Base-by-base conservation (phyloP, 2,888 invertebrate species). In the Marasmarcha lunaedactyla region DNA sequence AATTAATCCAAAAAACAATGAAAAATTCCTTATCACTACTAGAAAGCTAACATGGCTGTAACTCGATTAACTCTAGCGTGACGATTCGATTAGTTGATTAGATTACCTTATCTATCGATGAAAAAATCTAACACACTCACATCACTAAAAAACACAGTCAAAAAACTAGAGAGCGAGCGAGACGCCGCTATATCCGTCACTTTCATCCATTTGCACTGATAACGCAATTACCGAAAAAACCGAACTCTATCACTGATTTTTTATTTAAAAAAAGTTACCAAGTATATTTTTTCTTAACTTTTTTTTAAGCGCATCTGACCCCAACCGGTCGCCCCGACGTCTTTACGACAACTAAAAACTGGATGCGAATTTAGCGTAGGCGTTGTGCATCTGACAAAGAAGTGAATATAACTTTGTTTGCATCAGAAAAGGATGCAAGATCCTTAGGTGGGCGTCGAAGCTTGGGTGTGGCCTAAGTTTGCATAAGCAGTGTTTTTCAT, bases 311-410 rank as follows among this genome's bases (percentile, higher is more conserved):
- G 46, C 47, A 53, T 54, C 49, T 36, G 54, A 47, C 51, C 43
- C 37, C 27, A 49, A 41, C 50, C 51, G 58, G 52, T 58, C 60
- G 59, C 56, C 56, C 45, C 74, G 69, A 57, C 54, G 77, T 66
- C 78, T 71, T 73, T 63, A 54, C 59, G 59, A 55, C 67, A 62
- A 83, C 81, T 83, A 83, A 83, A 83, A 83, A 83, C 71, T 67
- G 50, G 58, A 44, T 48, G 52, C 69, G 69, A 71, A 68, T 67
- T 68, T 63, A 54, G 63, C 62, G 79, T 67, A 74, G 81, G 81
- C 79, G 81, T 62, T 57, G 48, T 70, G 65, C 57, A 60, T 49
- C 45, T 33, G 63, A 63, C 49, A 34, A 65, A 54, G 77, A 79
- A 13, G 46, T 52, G 48, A 20, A 52, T 71, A 71, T 14, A 33